These are phyloP conservation scores for Adelphocoris suturalis DNA, from an alignment of 2,888 invertebrate genomes.

Conservation along the genomic window DNA sequence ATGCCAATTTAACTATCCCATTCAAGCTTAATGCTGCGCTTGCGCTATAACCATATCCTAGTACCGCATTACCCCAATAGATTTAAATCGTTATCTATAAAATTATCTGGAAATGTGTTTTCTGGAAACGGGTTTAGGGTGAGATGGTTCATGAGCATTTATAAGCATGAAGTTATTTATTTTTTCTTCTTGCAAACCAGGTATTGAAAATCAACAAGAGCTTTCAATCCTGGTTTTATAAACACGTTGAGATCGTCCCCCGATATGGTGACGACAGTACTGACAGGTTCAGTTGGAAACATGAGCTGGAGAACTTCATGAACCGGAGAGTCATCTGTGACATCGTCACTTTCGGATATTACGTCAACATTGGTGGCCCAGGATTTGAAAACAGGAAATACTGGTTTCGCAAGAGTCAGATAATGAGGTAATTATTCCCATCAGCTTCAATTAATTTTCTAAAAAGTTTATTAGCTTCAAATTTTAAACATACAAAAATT, in stretches of 20 bases:
- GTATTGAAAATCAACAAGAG: neutral
- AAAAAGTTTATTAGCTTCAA: no score
- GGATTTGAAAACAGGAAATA: neutral
- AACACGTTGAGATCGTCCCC: neutral
- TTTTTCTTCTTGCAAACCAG: neutral
- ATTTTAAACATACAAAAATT: no score
- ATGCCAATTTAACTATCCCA: no score
- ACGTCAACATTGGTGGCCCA: neutral
- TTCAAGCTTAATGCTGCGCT: no score
- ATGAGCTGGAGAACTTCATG: constrained; percentile 20
- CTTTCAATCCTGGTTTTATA: neutral
- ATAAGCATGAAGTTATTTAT: neutral
- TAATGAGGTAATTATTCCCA: neutral
- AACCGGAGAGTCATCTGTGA: neutral
- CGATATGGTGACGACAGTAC: neutral
- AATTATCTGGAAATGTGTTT: no score
- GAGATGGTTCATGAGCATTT: no score
- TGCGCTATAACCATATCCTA: no score
- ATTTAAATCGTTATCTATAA: no score
- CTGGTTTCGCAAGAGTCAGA: neutral
- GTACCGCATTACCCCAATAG: no score
- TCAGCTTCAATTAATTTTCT: no score
- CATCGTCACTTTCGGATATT: neutral
- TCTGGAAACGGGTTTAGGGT: no score
- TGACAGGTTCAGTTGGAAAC: neutral